Evolutionary conservation across 2,888 invertebrate genomes (phyloP), one percentile per base, ranked within the genome.

Genomic region (Zygaena filipendulae): DNA sequence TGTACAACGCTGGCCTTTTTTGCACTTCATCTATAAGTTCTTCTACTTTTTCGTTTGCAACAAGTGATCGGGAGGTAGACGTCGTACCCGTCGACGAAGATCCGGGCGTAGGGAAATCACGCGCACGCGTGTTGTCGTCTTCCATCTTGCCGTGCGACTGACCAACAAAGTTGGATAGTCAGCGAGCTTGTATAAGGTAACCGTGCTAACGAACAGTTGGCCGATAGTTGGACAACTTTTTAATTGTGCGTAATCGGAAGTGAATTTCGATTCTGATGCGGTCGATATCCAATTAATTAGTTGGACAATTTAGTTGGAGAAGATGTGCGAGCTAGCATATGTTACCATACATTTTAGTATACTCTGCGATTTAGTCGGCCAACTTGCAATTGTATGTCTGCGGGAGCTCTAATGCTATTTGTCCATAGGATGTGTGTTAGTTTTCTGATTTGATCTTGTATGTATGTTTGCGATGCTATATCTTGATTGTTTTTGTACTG

Each of bases 121-220:
- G 21, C 27, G 13, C 21, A 21, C 27, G 21, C 21, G 27, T 10
- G 7, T 16, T 16, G 27, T 27, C 21, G 21, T 21, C 27, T 14
- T 27, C 21, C 27, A 27, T 27, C 27, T 7, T 27, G 27, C 27
- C 21, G 21, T 27, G 21, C 13, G 21, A 27, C 27, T 27, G 27
- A 19, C 27, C 21, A 21, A 27, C 21, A 13, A 27, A 27, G 27
- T 27, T 27, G 27, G 27, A 27, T 27, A 27, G 27, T 27, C 27
- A 3, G 27, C 27, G 13, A 21, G 16, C 16, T 16, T 16, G 16
- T 7, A 16, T 16, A 7, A 7, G 7, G 16, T 16, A 7, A 16
- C 16, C 7, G 16, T 16, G 16, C 16, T 7, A 16, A 16, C 16
- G 7, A 16, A 16, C 5, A n/a, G n/a, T n/a, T n/a, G n/a, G n/a